These are phyloP conservation scores for Ichneumon xanthorius DNA, from an alignment of 2,888 invertebrate genomes.

Conservation along the genomic window DNA sequence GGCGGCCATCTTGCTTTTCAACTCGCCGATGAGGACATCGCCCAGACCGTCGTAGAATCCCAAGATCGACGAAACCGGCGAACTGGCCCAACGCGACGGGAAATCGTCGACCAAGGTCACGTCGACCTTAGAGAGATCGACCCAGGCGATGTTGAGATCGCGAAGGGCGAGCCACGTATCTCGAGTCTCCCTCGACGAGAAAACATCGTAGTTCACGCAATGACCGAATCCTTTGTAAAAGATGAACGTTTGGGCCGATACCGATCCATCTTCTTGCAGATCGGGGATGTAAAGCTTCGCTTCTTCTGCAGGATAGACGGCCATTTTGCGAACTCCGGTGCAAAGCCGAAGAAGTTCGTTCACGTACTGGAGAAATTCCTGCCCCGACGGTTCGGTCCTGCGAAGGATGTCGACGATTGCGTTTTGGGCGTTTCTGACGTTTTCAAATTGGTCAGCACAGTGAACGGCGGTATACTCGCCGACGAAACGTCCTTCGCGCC, in stretches of 20 bases:
- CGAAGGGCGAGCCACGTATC: neutral
- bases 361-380: neutral
- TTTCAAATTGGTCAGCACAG: neutral
- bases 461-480: neutral
- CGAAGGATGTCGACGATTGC: neutral
- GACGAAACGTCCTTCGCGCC: neutral
- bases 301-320: neutral
- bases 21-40: too few relatives aligned
- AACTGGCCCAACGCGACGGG: too few relatives aligned
- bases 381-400: neutral
- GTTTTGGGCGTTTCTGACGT: neutral
- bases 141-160: neutral
- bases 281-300: neutral
- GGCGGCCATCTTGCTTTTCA: neutral
- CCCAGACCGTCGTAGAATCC: too few relatives aligned
- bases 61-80: too few relatives aligned
- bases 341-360: neutral
- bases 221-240: neutral
- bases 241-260: neutral
- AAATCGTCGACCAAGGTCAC: too few relatives aligned
- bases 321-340: neutral
- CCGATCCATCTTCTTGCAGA: neutral
- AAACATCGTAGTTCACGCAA: neutral
- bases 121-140: neutral
- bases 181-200: neutral